phyloP scores from a whole-genome alignment of 2,113 vertebrate species.

The Periophthalmus modestus region DNA sequence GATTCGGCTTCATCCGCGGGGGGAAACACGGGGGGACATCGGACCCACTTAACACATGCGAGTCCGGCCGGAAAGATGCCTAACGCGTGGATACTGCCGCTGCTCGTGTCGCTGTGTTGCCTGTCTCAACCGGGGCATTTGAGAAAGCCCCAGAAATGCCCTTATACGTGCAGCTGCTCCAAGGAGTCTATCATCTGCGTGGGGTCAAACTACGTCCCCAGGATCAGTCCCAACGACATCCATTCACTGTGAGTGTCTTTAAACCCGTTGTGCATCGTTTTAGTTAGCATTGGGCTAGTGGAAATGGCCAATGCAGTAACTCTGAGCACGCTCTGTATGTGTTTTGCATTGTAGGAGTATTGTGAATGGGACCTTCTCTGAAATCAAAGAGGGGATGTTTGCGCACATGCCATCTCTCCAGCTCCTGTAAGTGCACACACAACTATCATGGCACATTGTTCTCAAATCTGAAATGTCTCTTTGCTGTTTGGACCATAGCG shows the following conservation, averaged over 20 bases:
- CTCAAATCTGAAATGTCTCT: neutral
- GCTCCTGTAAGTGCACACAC: conserved; percentile 94
- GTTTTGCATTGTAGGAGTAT: conserved; percentile 82
- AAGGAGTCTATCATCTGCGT: conserved; percentile 94
- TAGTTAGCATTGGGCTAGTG: neutral
- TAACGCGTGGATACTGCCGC: conserved; percentile 60
- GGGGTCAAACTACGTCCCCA: conserved; percentile 85
- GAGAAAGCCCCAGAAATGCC: conserved; percentile 81
- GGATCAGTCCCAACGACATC: conserved; percentile 84
- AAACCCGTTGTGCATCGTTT: neutral
- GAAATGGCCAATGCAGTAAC: neutral
- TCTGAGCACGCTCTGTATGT: neutral
- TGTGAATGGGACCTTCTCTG: conserved; percentile 93
- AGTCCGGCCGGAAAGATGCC: conserved; percentile 76
- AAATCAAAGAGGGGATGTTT: conserved; percentile 96
- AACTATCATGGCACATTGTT: neutral
- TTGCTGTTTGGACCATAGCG: neutral
- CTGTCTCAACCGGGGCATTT: conserved; percentile 55
- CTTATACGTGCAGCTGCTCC: conserved; percentile 90
- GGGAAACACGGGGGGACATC: neutral
- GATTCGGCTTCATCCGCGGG: neutral
- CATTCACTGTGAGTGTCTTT: conserved; percentile 86
- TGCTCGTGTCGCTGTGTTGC: conserved; percentile 53
- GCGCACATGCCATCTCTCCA: conserved; percentile 93
- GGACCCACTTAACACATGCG: conserved; percentile 60